A percentile compares a stretch with the other conserved stretches of the same genome.
Conservation (phyloP, 2,888 invertebrate species). For the Neoascia interrupta region DNA sequence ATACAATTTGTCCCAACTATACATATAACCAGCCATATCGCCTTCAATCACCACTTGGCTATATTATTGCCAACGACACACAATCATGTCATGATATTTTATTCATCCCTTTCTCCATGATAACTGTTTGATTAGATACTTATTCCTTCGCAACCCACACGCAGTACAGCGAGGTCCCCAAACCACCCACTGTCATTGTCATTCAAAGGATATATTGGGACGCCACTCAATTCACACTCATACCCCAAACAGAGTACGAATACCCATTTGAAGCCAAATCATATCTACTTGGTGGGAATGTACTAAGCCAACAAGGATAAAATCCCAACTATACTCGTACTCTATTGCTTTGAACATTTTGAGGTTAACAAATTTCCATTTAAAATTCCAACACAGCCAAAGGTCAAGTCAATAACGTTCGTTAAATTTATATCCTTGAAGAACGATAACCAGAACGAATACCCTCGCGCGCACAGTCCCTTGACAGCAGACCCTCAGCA, state of each 20-base stretch:
- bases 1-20: not conserved
- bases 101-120: constrained; percentile 4
- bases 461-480: constrained; percentile 1
- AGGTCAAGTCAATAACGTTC: constrained; percentile 67
- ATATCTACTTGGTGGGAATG: too few relatives aligned
- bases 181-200: not conserved
- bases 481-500: not conserved
- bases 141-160: not conserved
- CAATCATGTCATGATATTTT: constrained; percentile 23
- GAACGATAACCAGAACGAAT: constrained; percentile 9
- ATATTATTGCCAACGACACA: constrained; percentile 40
- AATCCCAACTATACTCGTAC: constrained; percentile 29
- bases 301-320: constrained; percentile 28
- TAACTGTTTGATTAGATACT: constrained; percentile 7
- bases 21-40: not conserved
- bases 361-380: constrained; percentile 66
- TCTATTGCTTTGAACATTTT: constrained; percentile 30
- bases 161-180: not conserved
- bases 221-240: constrained; percentile 2
- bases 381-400: constrained; percentile 56
- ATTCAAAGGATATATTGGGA: constrained; percentile 6
- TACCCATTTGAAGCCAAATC: too few relatives aligned
- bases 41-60: constrained; percentile 33
- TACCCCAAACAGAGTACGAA: too few relatives aligned
- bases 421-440: constrained; percentile 51